Evolutionary conservation across 2,888 invertebrate species (phyloP).

Genomic region (Rutpela maculata): DNA sequence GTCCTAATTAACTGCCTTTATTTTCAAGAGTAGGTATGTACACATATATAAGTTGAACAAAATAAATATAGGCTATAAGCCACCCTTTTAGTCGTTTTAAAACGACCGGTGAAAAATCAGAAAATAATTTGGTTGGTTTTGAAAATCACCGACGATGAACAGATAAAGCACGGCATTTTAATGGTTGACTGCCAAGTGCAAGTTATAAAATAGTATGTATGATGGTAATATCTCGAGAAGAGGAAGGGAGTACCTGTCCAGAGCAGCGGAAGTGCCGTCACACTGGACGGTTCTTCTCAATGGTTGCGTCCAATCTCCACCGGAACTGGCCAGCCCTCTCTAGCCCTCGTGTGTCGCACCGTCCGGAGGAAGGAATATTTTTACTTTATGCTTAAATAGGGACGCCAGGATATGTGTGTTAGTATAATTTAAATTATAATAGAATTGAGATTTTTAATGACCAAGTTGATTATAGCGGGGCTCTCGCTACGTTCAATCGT

Average conservation of each 20-base stretch:
- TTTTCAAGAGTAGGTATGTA: too few species aligned
- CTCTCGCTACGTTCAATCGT: background rate
- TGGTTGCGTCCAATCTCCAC: constrained; percentile 70
- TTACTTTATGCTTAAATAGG: constrained; percentile 59
- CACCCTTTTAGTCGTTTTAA: background rate
- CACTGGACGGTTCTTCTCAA: constrained; percentile 70
- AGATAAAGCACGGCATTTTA: constrained; percentile 28
- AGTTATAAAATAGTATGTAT: constrained; percentile 27
- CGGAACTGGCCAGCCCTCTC: constrained; percentile 69
- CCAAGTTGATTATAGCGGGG: constrained; percentile 29
- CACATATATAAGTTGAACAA: too few species aligned
- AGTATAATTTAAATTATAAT: constrained; percentile 59
- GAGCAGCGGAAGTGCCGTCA: constrained; percentile 69
- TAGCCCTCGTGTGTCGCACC: constrained; percentile 58
- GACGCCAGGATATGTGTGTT: constrained; percentile 58
- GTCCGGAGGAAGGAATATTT: constrained; percentile 68
- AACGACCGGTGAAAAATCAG: background rate
- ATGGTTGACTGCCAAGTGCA: constrained; percentile 15
- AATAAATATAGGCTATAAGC: background rate
- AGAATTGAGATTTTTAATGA: constrained; percentile 42
- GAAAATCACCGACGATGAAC: constrained; percentile 19
- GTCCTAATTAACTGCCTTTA: too few species aligned
- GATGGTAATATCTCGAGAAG: constrained; percentile 44
- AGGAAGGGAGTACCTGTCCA: constrained; percentile 62
- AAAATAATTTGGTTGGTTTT: background rate